These are phyloP conservation scores for Platichthys stellatus DNA, from an alignment of 2,113 vertebrate genomes.

Conservation along the genomic window DNA sequence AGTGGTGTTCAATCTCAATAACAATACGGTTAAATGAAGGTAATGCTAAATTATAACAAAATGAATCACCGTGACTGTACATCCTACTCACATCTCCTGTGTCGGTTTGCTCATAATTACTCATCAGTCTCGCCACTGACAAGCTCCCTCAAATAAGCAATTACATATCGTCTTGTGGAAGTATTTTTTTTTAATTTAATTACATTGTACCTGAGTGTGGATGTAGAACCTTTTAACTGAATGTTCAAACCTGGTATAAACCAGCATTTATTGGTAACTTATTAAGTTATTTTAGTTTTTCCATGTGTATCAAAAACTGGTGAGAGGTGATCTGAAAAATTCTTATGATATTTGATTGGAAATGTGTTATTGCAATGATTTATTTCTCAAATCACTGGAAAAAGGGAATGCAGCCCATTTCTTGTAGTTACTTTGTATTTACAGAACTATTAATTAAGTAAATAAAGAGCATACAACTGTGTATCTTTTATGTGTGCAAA, in stretches of 20 bases:
- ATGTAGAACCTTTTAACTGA: too few species aligned
- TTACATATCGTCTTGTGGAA: not conserved
- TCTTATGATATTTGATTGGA: not conserved
- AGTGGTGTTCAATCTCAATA: constrained; percentile 49
- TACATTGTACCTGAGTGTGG: not conserved
- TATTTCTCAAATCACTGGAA: too few species aligned
- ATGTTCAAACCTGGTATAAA: too few species aligned
- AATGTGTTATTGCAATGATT: not conserved
- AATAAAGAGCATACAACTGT: too few species aligned
- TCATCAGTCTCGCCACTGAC: constrained; percentile 22
- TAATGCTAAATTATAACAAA: constrained; percentile 34
- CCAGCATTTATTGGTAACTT: not conserved
- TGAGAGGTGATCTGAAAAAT: not conserved
- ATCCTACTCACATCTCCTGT: constrained; percentile 25
- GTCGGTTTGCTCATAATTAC: constrained; percentile 31
- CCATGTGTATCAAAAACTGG: not conserved
- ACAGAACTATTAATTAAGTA: too few species aligned
- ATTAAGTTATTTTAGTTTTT: not conserved
- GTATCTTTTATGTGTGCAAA: too few species aligned
- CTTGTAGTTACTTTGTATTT: too few species aligned
- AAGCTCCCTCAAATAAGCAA: constrained; percentile 10
- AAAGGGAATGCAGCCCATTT: too few species aligned
- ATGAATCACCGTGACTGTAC: constrained; percentile 43
- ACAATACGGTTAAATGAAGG: constrained; percentile 39
- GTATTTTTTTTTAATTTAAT: constrained; percentile 25